These are phyloP conservation scores for Diplolepis rosae DNA, from an alignment of 2,888 invertebrate species.

Conservation along the genomic window DNA sequence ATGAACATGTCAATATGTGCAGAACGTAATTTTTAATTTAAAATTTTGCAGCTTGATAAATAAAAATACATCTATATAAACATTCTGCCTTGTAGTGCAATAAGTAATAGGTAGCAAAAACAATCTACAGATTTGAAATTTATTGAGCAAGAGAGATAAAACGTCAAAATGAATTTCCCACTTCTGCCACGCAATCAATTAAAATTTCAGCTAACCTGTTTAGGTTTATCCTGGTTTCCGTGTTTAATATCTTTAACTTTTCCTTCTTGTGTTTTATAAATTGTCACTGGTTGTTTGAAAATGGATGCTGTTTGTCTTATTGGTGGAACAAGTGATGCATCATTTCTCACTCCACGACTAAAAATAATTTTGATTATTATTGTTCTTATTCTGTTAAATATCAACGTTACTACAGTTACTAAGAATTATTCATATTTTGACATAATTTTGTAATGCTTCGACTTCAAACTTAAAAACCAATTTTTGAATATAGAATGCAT, in stretches of 20 bases:
- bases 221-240: slow-evolving; percentile 93
- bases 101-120: background rate
- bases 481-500: too few relatives aligned
- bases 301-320: slow-evolving; percentile 98
- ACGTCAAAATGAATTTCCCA: background rate
- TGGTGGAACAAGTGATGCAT: slow-evolving; percentile 93
- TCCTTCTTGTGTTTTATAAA: slow-evolving; percentile 92
- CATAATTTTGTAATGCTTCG: too few relatives aligned
- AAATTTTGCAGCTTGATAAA: background rate
- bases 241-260: slow-evolving; percentile 95
- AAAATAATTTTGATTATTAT: slow-evolving; percentile 41
- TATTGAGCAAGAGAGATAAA: background rate
- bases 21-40: background rate
- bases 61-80: background rate
- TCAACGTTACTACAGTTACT: too few relatives aligned
- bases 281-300: slow-evolving; percentile 98
- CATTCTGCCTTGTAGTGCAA: background rate
- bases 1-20: background rate
- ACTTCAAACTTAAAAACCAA: too few relatives aligned
- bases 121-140: background rate
- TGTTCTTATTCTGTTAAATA: too few relatives aligned
- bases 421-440: too few relatives aligned
- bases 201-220: slow-evolving; percentile 76
- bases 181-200: background rate
- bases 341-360: slow-evolving; percentile 87